phyloP scores from a whole-genome alignment of 2,113 vertebrate genomes.

The Spheniscus mendiculus region DNA sequence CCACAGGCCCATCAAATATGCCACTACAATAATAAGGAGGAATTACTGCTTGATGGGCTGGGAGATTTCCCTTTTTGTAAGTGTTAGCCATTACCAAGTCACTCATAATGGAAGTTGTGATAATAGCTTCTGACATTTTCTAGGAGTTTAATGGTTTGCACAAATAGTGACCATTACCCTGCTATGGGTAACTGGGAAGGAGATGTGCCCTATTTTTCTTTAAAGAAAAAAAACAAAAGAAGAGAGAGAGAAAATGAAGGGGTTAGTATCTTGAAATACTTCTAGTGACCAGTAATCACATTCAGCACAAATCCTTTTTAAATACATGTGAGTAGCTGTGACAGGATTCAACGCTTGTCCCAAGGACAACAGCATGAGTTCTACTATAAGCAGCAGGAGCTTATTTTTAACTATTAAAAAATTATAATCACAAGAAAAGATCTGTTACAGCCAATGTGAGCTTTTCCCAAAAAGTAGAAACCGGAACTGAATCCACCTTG shows the following conservation, averaged over 20 bases:
- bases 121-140: background rate
- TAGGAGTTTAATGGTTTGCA: background rate
- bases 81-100: background rate
- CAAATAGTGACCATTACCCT: background rate
- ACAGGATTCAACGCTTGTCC: background rate
- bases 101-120: background rate
- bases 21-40: background rate
- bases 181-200: background rate
- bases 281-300: background rate
- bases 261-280: background rate
- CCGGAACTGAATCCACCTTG: background rate
- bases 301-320: background rate
- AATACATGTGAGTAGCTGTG: background rate
- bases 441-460: background rate
- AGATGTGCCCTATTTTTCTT: background rate
- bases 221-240: rapidly evolving
- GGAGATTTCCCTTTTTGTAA: background rate
- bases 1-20: background rate
- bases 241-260: background rate
- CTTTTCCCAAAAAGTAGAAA: background rate
- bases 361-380: background rate
- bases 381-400: background rate
- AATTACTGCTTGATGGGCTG: background rate
- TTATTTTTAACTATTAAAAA: background rate
- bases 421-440: background rate